A percentile compares a stretch with the other conserved stretches of the same genome.
These are phyloP conservation scores for Scomber scombrus DNA, from an alignment of 2,113 vertebrate genomes.

Conservation along the genomic window DNA sequence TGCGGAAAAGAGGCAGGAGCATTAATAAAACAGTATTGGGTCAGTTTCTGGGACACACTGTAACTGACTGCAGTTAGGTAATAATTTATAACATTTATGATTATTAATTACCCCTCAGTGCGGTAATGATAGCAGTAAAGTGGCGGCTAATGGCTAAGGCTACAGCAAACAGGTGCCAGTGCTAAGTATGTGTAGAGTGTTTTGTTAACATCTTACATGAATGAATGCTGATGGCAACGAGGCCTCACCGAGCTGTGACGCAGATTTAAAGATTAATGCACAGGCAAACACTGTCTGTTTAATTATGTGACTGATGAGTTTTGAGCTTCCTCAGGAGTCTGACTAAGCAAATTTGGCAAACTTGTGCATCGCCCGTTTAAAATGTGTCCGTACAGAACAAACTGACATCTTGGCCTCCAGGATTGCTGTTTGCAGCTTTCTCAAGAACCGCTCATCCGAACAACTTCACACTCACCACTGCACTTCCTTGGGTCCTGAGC, in stretches of 20 bases:
- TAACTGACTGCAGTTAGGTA: neutral
- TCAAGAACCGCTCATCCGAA: no score
- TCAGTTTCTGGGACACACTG: neutral
- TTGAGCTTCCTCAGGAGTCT: conserved; percentile 7
- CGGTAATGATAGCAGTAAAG: conserved; percentile 31
- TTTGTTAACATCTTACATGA: conserved; percentile 55
- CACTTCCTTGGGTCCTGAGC: no score
- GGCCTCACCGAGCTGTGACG: conserved; percentile 10
- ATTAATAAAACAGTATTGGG: neutral
- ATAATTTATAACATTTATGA: no score
- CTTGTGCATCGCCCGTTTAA: no score
- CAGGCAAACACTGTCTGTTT: neutral
- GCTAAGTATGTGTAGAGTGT: conserved; percentile 65
- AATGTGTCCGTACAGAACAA: no score
- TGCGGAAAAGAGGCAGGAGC: conserved; percentile 13
- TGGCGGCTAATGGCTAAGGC: conserved; percentile 56
- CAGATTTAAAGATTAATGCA: neutral
- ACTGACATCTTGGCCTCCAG: no score
- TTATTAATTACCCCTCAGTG: conserved; percentile 21
- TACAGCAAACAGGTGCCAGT: conserved; percentile 23
- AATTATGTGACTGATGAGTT: conserved; percentile 28
- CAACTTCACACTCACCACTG: no score
- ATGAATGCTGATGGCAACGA: conserved; percentile 12
- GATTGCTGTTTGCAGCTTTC: no score
- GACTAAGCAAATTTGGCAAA: conserved; percentile 12